phyloP scores from a whole-genome alignment of 2,797 vertebrate species.

The Chaenodraco wilsoni region DNA sequence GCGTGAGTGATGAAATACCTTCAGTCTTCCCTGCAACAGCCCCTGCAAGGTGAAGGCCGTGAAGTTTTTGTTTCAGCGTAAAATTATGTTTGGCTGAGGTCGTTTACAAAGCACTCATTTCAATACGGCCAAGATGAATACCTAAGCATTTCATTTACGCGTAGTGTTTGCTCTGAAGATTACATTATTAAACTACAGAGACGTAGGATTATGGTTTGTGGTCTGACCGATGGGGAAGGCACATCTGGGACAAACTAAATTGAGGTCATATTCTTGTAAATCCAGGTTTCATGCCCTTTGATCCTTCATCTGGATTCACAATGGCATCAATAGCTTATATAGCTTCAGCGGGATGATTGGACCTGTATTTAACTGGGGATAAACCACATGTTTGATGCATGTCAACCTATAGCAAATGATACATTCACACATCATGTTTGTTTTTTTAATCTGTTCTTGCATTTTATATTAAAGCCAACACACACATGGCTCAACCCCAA shows the following conservation, averaged over 20 bases:
- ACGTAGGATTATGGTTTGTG: constrained; percentile 66
- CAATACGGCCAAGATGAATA: constrained; percentile 59
- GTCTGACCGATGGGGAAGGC: constrained; percentile 42
- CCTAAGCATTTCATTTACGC: constrained; percentile 66
- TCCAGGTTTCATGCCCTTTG: constrained; percentile 50
- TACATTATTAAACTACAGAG: constrained; percentile 72
- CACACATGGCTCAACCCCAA: background rate
- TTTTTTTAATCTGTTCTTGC: background rate
- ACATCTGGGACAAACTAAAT: constrained; percentile 65
- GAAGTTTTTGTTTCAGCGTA: constrained; percentile 48
- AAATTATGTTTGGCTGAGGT: constrained; percentile 54
- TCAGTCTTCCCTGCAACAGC: constrained; percentile 54
- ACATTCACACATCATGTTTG: background rate
- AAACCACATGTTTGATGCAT: constrained; percentile 24
- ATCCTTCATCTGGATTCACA: constrained; percentile 49
- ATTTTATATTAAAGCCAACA: background rate
- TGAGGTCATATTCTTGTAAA: constrained; percentile 62
- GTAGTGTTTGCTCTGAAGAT: constrained; percentile 70
- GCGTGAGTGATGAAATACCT: constrained; percentile 64
- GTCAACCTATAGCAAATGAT: constrained; percentile 2
- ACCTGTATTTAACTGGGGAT: constrained; percentile 18
- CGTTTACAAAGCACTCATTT: constrained; percentile 41
- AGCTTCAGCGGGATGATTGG: constrained; percentile 33
- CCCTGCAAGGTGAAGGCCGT: constrained; percentile 48
- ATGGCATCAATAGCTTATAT: constrained; percentile 17